A percentile compares a stretch with the other conserved stretches of the same genome.
These are phyloP conservation scores for Dicrurus megarhynchus DNA, from an alignment of 2,113 vertebrate species.

Conservation along the genomic window DNA sequence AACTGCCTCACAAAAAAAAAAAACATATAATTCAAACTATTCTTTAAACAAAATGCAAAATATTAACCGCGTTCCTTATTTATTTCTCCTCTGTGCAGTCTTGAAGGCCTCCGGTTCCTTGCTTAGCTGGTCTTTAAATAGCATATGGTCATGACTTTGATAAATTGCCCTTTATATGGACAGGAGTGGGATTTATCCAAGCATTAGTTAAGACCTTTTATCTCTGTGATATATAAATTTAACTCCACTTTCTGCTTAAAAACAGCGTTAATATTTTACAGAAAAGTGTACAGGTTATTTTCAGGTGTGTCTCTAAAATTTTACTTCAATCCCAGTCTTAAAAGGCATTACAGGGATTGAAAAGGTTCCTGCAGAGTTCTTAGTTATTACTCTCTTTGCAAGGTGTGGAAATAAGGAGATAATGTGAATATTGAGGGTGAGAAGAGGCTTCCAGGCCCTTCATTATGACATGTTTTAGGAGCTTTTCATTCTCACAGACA, in stretches of 20 bases:
- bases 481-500: background rate
- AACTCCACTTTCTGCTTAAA: background rate
- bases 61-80: background rate
- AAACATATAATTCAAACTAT: background rate
- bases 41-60: background rate
- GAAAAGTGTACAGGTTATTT: background rate
- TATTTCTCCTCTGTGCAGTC: background rate
- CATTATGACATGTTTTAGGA: background rate
- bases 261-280: background rate
- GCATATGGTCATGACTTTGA: background rate
- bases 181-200: background rate
- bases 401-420: background rate
- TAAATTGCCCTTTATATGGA: background rate
- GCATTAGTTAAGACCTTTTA: background rate
- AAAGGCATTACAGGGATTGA: background rate
- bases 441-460: background rate
- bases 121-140: background rate
- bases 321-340: background rate
- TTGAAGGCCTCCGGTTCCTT: background rate
- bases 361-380: background rate
- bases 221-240: background rate
- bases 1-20: background rate
- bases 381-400: background rate
- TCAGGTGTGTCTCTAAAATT: background rate
- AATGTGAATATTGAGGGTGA: background rate